Evolutionary conservation across 1,140 invertebrate species (phyloP), one percentile per base, ranked within the genome.

Genomic region (Caenorhabditis briggsae): DNA sequence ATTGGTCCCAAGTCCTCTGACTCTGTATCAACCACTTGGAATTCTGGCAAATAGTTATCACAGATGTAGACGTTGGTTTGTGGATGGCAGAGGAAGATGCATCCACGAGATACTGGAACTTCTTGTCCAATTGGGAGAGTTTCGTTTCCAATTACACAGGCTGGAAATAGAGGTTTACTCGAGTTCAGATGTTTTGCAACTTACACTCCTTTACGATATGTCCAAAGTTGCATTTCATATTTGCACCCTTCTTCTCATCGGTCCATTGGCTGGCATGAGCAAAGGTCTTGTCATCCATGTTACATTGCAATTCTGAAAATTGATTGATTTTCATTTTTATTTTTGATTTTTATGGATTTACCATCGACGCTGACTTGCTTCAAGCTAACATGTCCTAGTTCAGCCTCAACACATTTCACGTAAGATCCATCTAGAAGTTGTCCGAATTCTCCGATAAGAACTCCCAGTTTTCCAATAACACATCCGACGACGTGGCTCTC

Each of bases 1-100:
- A 96, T 96, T 91, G 98, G 97, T 48, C 83, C 50, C 9, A 74
- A 33, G 33, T 53, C 59, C 11, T 84, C 59, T 14, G 14, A 59
- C 20, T 70, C 48, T 16, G 18, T 23, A 8, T 43, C 48, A 50
- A 86, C 55, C 14, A 78, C 53, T 64, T 74, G n/a, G 33, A 78
- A 86, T 16, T 86, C 84, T 48, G 20, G 82, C 14, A 86, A 20
- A 16, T 56, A 50, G 16, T 70, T 78, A 41, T 87, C 86, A 56
- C 86, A 87, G 46, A 87, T 87, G 82, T 87, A 87, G 50, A 87
- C 82, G 18, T 87, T 87, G 6, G 82, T 56, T 56, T 83, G 82
- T 53, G 86, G 86, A 82, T 87, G 86, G 46, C 86, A 87, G n/a
- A 87, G 82, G 86, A 87, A 87, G 23, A 87, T 82, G 25, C 86